Evolutionary conservation across 2,113 vertebrate genomes (phyloP), one percentile per base, ranked within the genome.

Genomic region (Zapus hudsonius): DNA sequence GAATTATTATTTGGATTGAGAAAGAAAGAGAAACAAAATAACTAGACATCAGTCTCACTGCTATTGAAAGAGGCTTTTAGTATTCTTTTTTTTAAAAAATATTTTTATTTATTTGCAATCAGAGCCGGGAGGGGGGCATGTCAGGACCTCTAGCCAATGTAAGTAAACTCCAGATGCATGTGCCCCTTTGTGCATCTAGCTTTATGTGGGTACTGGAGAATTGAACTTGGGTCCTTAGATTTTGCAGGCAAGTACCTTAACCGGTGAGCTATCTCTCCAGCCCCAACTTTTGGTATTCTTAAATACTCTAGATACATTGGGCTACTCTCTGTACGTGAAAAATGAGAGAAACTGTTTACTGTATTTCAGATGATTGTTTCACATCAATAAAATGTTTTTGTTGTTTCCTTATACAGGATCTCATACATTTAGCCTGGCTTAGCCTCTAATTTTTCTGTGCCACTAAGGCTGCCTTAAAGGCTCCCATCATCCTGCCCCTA

Each of bases 321-420:
- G 47, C 78, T 94, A 67, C 85, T 75, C 76, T 94, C 57, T 61
- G 13, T 81, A 82, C 57, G 22, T 95, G 73, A 82, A 92, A 95
- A 38, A 52, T 52, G 52, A 15, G 89, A 72, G 63, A 72, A 94
- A 70, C 74, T 81, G 31, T 69, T 87, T 80, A n/a, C 44, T 80
- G 27, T 33, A 80, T 89, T 90, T 84, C 87, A 94, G 81, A 87
- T 81, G 11, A 82, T 22, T 94, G 1, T 93, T 89, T 92, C 52
- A 52, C 52, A 52, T n/a, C n/a, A n/a, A n/a, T n/a, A n/a, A n/a
- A n/a, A n/a, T n/a, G n/a, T n/a, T n/a, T n/a, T n/a, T n/a, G n/a
- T n/a, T n/a, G n/a, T n/a, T n/a, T n/a, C n/a, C n/a, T n/a, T n/a
- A n/a, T n/a, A n/a, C n/a, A n/a, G 47, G 52, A 22, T 59, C n/a